Evolutionary conservation across 2,888 invertebrate genomes (phyloP), one percentile per base, ranked within the genome.

Genomic region (Drosophila mimetica): DNA sequence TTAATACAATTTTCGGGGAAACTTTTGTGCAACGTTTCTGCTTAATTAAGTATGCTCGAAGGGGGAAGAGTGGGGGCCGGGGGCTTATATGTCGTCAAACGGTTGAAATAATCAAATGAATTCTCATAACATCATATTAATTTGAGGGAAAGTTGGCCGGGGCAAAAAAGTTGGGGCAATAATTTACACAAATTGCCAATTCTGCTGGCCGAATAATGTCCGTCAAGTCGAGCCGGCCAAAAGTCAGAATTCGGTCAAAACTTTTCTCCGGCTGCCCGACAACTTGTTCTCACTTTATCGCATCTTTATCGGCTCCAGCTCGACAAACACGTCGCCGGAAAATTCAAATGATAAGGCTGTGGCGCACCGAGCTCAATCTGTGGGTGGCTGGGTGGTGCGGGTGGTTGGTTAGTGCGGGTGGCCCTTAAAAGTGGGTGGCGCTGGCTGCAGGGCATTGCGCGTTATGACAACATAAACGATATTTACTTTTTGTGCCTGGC

Each of bases 391-490:
- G 44, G 25, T 44, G 44, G 44, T 42, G 2, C 4, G n/a, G 44
- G 37, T 6, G 22, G 44, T 39, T 37, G 13, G 47, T 32, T 20
- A 34, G 46, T 30, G 46, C 46, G 7, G 30, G 46, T 11, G 30
- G 39, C 30, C 46, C 46, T 46, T 13, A 46, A 30, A 46, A 46
- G 44, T 46, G 44, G 28, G 44, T 28, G 28, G 11, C 16, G 16
- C 5, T 16, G 50, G 64, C 86, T 77, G 76, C 67, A 71, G 87
- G 81, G 85, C 78, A 86, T 82, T 39, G 75, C 79, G 85, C 87
- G 88, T 88, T 86, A 87, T 88, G 85, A 86, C 85, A 86, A 86
- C 85, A 86, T 88, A 86, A 86, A 79, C 87, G 88, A 86, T 86
- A 86, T 86, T 86, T 88, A 88, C 87, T 84, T 85, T 83, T 71